phyloP scores from a whole-genome alignment of 2,888 invertebrate genomes.

The Temnothorax rugatulus region DNA sequence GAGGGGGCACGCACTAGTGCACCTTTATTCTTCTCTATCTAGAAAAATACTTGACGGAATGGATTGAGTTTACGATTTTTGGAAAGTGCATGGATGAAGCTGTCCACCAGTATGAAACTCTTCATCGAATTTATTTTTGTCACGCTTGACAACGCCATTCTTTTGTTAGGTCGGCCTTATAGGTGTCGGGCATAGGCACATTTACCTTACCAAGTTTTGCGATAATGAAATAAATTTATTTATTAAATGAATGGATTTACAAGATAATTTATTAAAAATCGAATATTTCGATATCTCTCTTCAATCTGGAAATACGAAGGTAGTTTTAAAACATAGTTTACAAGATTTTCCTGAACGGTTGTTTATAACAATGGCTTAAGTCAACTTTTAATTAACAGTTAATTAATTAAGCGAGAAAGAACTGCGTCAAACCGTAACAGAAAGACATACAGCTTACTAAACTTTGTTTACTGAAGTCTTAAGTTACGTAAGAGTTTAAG shows the following conservation, averaged over 20 bases:
- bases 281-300: background rate
- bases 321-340: background rate
- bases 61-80: too few species aligned
- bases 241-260: background rate
- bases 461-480: slow-evolving; percentile 5
- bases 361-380: slow-evolving; percentile 8
- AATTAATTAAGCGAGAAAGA: slow-evolving; percentile 29
- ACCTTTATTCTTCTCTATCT: too few species aligned
- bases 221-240: background rate
- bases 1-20: too few species aligned
- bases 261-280: background rate
- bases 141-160: too few species aligned
- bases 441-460: slow-evolving; percentile 16
- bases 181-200: too few species aligned
- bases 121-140: too few species aligned
- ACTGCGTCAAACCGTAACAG: background rate
- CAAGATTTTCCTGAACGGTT: background rate
- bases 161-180: too few species aligned
- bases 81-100: too few species aligned
- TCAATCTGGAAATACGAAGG: background rate
- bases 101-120: too few species aligned
- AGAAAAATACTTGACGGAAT: too few species aligned
- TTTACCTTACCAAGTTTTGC: background rate
- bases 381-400: slow-evolving; percentile 2
- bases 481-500: slow-evolving; percentile 21